phyloP scores from a whole-genome alignment of 30 jellyfish, hydroid and myxozoan species.

The Mastigias papua region DNA sequence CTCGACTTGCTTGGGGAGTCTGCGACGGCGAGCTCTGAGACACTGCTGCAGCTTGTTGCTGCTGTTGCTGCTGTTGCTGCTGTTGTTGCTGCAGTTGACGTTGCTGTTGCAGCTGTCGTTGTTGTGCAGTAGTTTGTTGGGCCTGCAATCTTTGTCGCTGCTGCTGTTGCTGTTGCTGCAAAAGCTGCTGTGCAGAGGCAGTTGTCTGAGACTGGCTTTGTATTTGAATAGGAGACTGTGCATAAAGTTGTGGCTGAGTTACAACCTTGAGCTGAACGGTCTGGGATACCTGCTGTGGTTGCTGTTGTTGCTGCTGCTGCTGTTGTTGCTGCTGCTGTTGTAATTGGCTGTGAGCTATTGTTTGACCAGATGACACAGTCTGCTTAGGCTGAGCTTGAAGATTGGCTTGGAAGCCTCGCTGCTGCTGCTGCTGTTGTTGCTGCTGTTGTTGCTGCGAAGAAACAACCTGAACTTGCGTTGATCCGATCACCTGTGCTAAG shows the following conservation, averaged over 20 bases:
- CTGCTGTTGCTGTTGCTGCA: slow-evolving; percentile 72
- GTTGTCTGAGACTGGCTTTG: slow-evolving; percentile 53
- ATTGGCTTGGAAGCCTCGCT: slow-evolving; percentile 90
- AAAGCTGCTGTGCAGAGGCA: slow-evolving; percentile 64
- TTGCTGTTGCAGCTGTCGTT: slow-evolving; percentile 66
- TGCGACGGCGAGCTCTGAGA: slow-evolving; percentile 25
- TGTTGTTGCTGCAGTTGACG: slow-evolving; percentile 56
- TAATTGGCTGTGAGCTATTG: slow-evolving; percentile 16
- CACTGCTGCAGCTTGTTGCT: slow-evolving; percentile 52
- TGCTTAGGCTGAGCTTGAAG: slow-evolving; percentile 83
- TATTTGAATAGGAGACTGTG: slow-evolving; percentile 64
- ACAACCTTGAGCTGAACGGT: slow-evolving; percentile 63
- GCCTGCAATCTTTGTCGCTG: slow-evolving; percentile 69
- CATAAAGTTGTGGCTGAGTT: slow-evolving; percentile 60
- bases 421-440: slow-evolving; percentile 95
- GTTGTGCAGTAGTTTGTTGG: slow-evolving; percentile 69
- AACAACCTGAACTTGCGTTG: slow-evolving; percentile 87
- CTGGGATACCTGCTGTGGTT: slow-evolving; percentile 54
- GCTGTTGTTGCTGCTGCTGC: too few species aligned
- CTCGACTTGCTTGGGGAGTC: slow-evolving; percentile 41
- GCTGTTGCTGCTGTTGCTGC: slow-evolving; percentile 63
- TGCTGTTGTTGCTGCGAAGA: too few species aligned
- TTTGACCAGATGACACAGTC: slow-evolving; percentile 51
- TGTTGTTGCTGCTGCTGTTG: slow-evolving; percentile 75
- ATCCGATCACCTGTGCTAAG: slow-evolving; percentile 77